These are phyloP conservation scores for Papilio xuthus DNA, from an alignment of 1,140 invertebrate species.

Conservation along the genomic window DNA sequence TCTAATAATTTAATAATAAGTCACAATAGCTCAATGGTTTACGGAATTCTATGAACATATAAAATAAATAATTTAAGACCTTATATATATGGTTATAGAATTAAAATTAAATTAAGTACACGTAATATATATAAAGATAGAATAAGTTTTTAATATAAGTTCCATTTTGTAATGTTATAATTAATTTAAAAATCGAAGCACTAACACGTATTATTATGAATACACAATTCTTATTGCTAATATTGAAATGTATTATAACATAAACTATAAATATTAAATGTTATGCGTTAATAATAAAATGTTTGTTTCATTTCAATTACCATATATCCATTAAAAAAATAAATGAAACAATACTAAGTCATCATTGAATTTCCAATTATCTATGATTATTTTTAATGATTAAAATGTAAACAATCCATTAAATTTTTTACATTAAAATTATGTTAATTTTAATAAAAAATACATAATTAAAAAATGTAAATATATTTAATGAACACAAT, in stretches of 20 bases:
- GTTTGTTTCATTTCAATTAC: constrained; percentile 62
- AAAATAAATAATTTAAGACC: constrained; percentile 62
- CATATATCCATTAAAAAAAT: background rate
- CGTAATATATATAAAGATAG: constrained; percentile 66
- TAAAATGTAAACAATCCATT: too few relatives aligned
- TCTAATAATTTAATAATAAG: constrained; percentile 55
- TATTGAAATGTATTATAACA: constrained; percentile 82
- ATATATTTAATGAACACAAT: too few relatives aligned
- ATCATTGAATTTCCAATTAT: too few relatives aligned
- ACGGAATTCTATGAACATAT: constrained; percentile 65
- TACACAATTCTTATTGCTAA: constrained; percentile 80
- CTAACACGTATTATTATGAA: constrained; percentile 76
- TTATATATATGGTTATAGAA: constrained; percentile 55
- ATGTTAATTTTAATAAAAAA: too few relatives aligned
- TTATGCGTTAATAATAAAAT: constrained; percentile 82
- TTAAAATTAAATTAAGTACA: constrained; percentile 61
- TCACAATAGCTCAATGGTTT: constrained; percentile 76
- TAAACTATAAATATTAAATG: constrained; percentile 83
- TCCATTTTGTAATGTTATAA: constrained; percentile 78
- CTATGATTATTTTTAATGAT: too few relatives aligned
- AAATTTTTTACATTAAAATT: too few relatives aligned
- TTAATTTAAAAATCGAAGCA: constrained; percentile 69
- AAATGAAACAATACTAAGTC: too few relatives aligned
- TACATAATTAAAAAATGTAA: too few relatives aligned
- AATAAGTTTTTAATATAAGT: constrained; percentile 64